Evolutionary conservation across 2,113 vertebrate genomes (phyloP).

Genomic region (Chaetura pelagica): DNA sequence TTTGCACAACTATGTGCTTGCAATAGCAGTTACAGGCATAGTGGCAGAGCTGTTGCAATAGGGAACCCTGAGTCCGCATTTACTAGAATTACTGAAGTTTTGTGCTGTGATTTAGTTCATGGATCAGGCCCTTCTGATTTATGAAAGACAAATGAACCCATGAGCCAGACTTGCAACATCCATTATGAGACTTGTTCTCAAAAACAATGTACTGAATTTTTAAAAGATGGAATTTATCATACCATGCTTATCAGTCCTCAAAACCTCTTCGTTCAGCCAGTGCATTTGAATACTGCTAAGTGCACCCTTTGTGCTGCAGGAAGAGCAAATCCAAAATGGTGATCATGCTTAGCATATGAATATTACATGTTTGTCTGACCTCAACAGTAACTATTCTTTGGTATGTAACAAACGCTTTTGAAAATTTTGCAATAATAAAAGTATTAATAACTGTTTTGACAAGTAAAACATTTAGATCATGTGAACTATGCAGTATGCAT

Average conservation of each 20-base stretch:
- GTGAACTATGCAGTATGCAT: neutral
- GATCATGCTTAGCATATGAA: neutral
- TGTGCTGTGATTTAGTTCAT: neutral
- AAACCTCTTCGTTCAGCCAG: neutral
- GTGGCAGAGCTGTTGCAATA: neutral
- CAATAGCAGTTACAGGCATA: rapidly evolving
- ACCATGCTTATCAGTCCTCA: neutral
- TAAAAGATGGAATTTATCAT: neutral
- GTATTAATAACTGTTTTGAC: neutral
- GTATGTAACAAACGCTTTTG: neutral
- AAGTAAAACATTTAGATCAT: neutral
- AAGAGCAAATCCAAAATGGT: neutral
- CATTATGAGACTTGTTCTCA: neutral
- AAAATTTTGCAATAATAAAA: neutral
- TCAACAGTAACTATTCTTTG: neutral
- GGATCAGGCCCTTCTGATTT: neutral
- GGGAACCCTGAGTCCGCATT: neutral
- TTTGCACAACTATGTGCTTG: neutral
- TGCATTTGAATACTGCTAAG: rapidly evolving
- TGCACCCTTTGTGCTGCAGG: neutral
- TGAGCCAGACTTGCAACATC: neutral
- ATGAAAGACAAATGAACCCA: neutral
- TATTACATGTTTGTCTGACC: neutral
- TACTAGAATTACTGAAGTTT: neutral
- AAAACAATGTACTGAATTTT: neutral